A percentile compares a stretch with the other conserved stretches of the same genome.
Conservation (phyloP, 2,888 invertebrate genomes). For the Congeria kusceri region DNA sequence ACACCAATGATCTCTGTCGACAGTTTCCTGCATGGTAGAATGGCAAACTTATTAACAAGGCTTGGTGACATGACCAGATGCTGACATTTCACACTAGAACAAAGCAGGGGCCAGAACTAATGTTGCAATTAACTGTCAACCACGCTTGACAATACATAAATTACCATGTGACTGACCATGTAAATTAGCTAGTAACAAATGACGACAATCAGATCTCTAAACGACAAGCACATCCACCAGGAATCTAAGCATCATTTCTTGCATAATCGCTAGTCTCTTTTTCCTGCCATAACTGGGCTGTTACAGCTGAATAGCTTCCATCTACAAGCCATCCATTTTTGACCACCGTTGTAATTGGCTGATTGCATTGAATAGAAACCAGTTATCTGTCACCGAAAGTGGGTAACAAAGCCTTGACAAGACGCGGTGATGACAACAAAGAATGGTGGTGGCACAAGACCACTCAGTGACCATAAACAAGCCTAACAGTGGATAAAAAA, state of each 20-base stretch:
- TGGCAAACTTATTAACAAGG: too few relatives aligned
- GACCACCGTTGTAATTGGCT: conserved; percentile 3
- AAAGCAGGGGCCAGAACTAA: neutral
- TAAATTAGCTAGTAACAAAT: neutral
- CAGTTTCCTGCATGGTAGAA: too few relatives aligned
- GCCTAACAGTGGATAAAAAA: conserved; percentile 37
- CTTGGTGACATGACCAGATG: too few relatives aligned
- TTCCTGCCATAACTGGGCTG: neutral
- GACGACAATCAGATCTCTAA: neutral
- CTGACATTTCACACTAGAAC: too few relatives aligned
- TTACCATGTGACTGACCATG: neutral
- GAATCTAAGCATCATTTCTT: neutral
- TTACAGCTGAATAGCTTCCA: neutral
- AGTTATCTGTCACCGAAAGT: neutral
- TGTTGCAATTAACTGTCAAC: neutral
- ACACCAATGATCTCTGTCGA: too few relatives aligned
- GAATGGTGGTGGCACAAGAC: conserved; percentile 28
- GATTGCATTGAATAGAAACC: neutral
- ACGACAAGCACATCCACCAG: neutral
- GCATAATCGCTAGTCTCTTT: neutral
- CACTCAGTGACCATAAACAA: conserved; percentile 51
- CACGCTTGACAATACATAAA: neutral
- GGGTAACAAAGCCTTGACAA: conserved; percentile 1
- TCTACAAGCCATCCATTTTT: neutral
- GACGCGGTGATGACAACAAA: conserved; percentile 28